These are phyloP conservation scores for Choristoneura fumiferana DNA, from an alignment of 1,140 invertebrate genomes.

Conservation along the genomic window DNA sequence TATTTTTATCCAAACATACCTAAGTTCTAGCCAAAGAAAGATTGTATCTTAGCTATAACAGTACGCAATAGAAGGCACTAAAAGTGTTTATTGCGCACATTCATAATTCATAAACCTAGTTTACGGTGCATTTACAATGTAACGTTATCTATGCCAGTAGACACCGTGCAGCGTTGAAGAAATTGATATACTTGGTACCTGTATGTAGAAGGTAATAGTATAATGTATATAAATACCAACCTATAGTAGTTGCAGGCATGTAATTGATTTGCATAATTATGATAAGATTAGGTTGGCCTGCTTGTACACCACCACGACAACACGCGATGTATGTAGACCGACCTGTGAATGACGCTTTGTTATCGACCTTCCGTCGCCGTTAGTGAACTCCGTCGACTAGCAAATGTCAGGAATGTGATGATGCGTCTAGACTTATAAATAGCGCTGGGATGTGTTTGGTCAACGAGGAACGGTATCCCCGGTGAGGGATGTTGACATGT, in stretches of 20 bases:
- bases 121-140: not conserved
- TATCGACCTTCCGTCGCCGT: conserved; percentile 53
- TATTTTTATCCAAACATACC: too few relatives aligned
- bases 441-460: not conserved
- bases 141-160: not conserved
- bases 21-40: too few relatives aligned
- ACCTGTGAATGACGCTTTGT: conserved; percentile 47
- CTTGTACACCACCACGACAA: conserved; percentile 43
- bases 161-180: too few relatives aligned
- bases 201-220: too few relatives aligned
- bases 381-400: conserved; percentile 23
- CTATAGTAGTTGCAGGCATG: not conserved
- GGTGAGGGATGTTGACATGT: conserved; percentile 23
- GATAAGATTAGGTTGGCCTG: conserved; percentile 49
- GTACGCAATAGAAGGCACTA: not conserved
- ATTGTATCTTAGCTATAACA: too few relatives aligned
- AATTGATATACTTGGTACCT: too few relatives aligned
- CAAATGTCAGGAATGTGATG: not conserved
- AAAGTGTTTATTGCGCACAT: too few relatives aligned
- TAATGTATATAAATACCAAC: too few relatives aligned
- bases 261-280: conserved; percentile 24
- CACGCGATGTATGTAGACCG: conserved; percentile 61
- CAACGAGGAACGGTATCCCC: conserved; percentile 1
- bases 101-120: conserved; percentile 5
- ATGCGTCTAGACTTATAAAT: conserved; percentile 1